These are phyloP conservation scores for Nothocercus nigrocapillus DNA, from an alignment of 2,113 vertebrate species.

Conservation along the genomic window DNA sequence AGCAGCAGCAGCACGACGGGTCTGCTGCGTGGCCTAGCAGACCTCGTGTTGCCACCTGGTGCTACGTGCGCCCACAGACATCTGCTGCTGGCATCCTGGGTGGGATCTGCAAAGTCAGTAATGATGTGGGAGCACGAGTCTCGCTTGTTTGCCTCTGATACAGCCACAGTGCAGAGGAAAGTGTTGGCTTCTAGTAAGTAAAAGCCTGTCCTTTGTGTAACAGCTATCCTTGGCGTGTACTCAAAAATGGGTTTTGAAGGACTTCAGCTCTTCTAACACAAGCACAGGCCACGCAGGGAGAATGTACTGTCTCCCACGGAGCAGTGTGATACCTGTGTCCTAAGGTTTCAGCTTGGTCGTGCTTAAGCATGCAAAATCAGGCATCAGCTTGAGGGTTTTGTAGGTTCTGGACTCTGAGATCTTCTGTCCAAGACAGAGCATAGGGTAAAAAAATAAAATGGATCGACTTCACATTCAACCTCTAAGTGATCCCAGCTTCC, in stretches of 20 bases:
- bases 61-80: neutral
- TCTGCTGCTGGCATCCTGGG: neutral
- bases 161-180: neutral
- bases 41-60: rapidly evolving
- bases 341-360: rapidly evolving
- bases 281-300: rapidly evolving
- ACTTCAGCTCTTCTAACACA: neutral
- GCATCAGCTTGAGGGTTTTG: neutral
- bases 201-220: neutral
- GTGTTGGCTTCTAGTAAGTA: neutral
- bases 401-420: neutral
- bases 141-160: neutral
- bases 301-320: neutral
- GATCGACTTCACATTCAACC: neutral
- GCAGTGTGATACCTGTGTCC: neutral
- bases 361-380: neutral
- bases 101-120: neutral
- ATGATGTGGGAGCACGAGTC: neutral
- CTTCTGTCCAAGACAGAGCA: neutral
- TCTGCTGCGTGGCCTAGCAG: neutral
- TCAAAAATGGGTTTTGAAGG: neutral
- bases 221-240: neutral
- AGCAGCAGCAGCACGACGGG: rapidly evolving
- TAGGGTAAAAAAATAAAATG: neutral
- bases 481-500: neutral